Evolutionary conservation across 2,113 vertebrate species (phyloP), one percentile per base, ranked within the genome.

Genomic region (Uria lomvia): DNA sequence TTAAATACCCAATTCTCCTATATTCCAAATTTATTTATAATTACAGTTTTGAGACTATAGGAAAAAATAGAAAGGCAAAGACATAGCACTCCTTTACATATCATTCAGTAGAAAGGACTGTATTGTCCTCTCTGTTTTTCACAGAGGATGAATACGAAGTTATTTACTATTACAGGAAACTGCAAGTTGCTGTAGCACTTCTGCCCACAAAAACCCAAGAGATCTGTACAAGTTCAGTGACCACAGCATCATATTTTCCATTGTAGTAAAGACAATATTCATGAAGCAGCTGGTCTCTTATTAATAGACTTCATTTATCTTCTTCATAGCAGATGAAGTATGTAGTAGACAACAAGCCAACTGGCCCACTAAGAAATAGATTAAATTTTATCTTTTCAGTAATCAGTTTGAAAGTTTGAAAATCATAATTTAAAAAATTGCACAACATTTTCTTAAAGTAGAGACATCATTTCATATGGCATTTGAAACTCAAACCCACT

Each of bases 241-340:
- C 84, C 77, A 71, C 60, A 70, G 66, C 66, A 85, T 95, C 94
- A 96, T 77, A 95, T 93, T 96, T 97, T 97, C 94, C 93, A 95
- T 78, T 96, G 91, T 93, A 92, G 70, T 94, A 91, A 91, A 94
- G 80, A 92, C 88, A 93, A 95, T 95, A 96, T 90, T 96, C 72
- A 95, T 45, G 45, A 93, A 95, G 43, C 86, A 96, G 91, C 55
- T 93, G 92, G 79, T 92, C 59, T 94, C 60, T 85, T 96, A 94
- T 93, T 92, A 96, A 91, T 60, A 86, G 66, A 93, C 81, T 73
- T 78, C 43, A 94, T 93, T 92, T 93, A 90, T 96, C 90, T 92
- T 93, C 84, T 42, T 95, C 53, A 86, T 17, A 76, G 67, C 29
- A 88, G 93, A 70, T 60, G 42, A 90, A 92, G 43, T 16, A 79